Evolutionary conservation across 2,797 vertebrate species (phyloP).

Genomic region (Pseudomugil gertrudae): DNA sequence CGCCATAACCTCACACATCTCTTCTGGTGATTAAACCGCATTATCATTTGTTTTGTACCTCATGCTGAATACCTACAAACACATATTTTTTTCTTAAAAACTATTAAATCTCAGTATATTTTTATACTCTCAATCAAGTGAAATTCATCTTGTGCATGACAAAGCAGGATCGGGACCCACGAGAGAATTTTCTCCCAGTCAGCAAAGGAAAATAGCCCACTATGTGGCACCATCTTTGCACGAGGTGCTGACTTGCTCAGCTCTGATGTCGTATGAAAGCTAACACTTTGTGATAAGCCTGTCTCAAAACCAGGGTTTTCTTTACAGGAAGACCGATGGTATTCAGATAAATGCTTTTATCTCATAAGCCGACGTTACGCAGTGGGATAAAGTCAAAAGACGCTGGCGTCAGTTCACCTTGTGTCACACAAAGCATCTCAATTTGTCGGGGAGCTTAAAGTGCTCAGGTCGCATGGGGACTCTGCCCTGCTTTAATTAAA

Average conservation of each 20-base stretch:
- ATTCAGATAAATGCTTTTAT: conserved; percentile 63
- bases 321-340: conserved; percentile 50
- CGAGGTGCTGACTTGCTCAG: conserved; percentile 36
- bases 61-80: conserved; percentile 36
- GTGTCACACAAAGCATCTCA: conserved; percentile 42
- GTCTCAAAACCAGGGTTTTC: conserved; percentile 30
- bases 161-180: conserved; percentile 16
- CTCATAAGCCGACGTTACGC: conserved; percentile 36
- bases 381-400: conserved; percentile 34
- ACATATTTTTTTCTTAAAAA: conserved; percentile 15
- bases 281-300: conserved; percentile 49
- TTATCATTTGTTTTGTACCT: conserved; percentile 37
- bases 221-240: conserved; percentile 47
- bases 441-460: conserved; percentile 40
- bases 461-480: conserved; percentile 21
- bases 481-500: conserved; percentile 57
- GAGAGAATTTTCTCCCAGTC: conserved; percentile 4
- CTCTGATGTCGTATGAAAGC: conserved; percentile 41
- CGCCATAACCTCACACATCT: conserved; percentile 30
- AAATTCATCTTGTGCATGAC: not conserved
- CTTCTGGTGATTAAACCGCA: conserved; percentile 41
- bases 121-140: conserved; percentile 29
- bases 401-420: conserved; percentile 41
- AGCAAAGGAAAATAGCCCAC: conserved; percentile 49
- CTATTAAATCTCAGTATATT: conserved; percentile 38